A percentile compares a stretch with the other conserved stretches of the same genome.
These are phyloP conservation scores for Miltochrista miniata DNA, from an alignment of 2,888 invertebrate genomes.

Conservation along the genomic window DNA sequence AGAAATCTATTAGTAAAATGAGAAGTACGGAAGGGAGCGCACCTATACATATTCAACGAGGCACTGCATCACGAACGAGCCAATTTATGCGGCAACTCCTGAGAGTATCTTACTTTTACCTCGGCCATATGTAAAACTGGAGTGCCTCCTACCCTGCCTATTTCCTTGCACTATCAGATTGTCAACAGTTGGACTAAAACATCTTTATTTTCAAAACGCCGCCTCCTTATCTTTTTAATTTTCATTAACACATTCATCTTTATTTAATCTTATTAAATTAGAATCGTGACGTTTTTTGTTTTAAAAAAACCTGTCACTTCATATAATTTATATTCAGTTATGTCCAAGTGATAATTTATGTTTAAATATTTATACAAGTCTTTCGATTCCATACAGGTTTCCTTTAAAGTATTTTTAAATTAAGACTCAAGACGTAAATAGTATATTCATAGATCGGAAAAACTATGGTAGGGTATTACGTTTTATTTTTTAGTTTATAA, in stretches of 20 bases:
- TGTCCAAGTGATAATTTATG: no score
- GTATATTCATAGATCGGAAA: constrained; percentile 48
- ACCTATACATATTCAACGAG: constrained; percentile 84
- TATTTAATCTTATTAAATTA: not conserved
- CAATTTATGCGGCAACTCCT: constrained; percentile 80
- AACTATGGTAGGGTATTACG: no score
- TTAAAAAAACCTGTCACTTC: not conserved
- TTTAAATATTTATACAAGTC: no score
- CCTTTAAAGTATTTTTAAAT: constrained; percentile 76
- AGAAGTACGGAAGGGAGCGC: constrained; percentile 83
- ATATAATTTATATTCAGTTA: not conserved
- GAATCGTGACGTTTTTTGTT: not conserved
- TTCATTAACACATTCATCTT: constrained; percentile 30
- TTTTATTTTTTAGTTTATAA: no score
- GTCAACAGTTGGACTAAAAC: constrained; percentile 60
- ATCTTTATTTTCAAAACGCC: not conserved
- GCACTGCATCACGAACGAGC: constrained; percentile 82
- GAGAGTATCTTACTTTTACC: constrained; percentile 79
- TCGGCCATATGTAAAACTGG: constrained; percentile 79
- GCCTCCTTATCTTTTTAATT: constrained; percentile 25
- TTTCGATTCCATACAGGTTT: no score
- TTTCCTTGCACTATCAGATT: constrained; percentile 73
- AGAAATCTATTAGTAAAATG: constrained; percentile 84
- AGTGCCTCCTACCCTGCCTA: constrained; percentile 56
- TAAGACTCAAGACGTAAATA: constrained; percentile 61